Evolutionary conservation across 2,888 invertebrate genomes (phyloP).

Genomic region (Andrena chrysosceles): DNA sequence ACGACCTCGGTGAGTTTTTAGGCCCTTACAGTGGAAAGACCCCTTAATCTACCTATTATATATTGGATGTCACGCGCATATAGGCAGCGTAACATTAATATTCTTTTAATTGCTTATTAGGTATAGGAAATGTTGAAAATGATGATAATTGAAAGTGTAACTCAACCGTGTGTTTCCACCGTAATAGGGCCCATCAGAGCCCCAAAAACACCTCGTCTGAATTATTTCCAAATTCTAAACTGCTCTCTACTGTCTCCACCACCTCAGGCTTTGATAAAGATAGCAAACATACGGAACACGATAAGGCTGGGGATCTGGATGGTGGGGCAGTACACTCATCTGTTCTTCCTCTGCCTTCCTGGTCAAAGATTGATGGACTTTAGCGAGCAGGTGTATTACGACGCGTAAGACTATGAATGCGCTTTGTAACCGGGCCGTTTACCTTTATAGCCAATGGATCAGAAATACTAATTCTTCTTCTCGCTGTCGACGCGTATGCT

Average conservation of each 20-base stretch:
- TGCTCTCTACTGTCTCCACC: neutral
- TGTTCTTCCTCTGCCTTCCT: slow-evolving; percentile 16
- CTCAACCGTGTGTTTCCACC: too few relatives aligned
- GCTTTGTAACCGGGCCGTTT: neutral
- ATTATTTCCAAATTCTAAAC: too few relatives aligned
- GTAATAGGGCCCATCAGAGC: too few relatives aligned
- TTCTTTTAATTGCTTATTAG: too few relatives aligned
- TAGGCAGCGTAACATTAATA: too few relatives aligned
- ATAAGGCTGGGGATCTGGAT: neutral
- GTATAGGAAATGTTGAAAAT: too few relatives aligned
- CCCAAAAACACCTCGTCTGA: too few relatives aligned
- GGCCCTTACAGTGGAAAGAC: too few relatives aligned
- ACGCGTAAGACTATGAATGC: slow-evolving; percentile 3
- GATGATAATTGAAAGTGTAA: too few relatives aligned
- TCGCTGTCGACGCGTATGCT: neutral
- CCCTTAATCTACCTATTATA: too few relatives aligned
- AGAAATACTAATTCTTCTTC: neutral
- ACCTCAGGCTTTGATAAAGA: neutral
- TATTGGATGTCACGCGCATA: too few relatives aligned
- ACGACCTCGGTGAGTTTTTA: too few relatives aligned
- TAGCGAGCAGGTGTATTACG: slow-evolving; percentile 1
- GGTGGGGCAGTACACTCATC: slow-evolving; percentile 1
- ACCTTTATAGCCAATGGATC: neutral
- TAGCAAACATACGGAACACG: neutral
- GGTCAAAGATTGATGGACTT: slow-evolving; percentile 12